phyloP scores from a whole-genome alignment of 1,140 invertebrate genomes.

The Drosophila bocki region DNA sequence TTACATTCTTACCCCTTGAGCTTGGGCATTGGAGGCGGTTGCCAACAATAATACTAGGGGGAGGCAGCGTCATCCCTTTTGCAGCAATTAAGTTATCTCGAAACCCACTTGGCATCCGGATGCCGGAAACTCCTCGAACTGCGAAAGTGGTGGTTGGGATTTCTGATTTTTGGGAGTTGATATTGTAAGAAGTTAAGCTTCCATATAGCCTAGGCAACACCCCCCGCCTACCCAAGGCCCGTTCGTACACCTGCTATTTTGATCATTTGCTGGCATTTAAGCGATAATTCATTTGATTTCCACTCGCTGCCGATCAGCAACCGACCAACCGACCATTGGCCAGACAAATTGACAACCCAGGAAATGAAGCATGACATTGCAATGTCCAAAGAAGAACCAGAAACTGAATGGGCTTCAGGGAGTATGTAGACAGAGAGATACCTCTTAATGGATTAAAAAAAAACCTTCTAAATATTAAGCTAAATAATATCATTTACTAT shows the following conservation, averaged over 20 bases:
- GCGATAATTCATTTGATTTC: slow-evolving; percentile 51
- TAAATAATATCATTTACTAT: no score
- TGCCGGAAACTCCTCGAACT: slow-evolving; percentile 12
- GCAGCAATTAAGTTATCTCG: slow-evolving; percentile 45
- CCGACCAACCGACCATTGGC: slow-evolving; percentile 20
- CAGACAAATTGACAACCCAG: slow-evolving; percentile 80
- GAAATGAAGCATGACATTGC: slow-evolving; percentile 82
- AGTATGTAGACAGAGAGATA: slow-evolving; percentile 1
- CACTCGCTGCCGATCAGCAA: slow-evolving; percentile 33
- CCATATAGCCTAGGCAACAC: slow-evolving; percentile 29
- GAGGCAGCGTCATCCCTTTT: slow-evolving; percentile 17
- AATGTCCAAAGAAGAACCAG: slow-evolving; percentile 63
- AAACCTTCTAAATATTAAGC: no score
- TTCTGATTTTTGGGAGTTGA: slow-evolving; percentile 17
- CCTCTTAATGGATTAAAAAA: neutral
- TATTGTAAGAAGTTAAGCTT: slow-evolving; percentile 42
- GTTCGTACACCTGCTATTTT: slow-evolving; percentile 41
- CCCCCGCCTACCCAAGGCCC: neutral
- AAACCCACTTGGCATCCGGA: slow-evolving; percentile 38
- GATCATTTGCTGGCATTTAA: slow-evolving; percentile 56
- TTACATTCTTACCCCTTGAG: slow-evolving; percentile 65
- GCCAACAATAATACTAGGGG: slow-evolving; percentile 9
- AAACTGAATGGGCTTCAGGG: neutral
- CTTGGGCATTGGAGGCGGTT: neutral
- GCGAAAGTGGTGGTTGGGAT: slow-evolving; percentile 18